phyloP scores from a whole-genome alignment of 2,888 invertebrate genomes.

The Lycia hirtaria region DNA sequence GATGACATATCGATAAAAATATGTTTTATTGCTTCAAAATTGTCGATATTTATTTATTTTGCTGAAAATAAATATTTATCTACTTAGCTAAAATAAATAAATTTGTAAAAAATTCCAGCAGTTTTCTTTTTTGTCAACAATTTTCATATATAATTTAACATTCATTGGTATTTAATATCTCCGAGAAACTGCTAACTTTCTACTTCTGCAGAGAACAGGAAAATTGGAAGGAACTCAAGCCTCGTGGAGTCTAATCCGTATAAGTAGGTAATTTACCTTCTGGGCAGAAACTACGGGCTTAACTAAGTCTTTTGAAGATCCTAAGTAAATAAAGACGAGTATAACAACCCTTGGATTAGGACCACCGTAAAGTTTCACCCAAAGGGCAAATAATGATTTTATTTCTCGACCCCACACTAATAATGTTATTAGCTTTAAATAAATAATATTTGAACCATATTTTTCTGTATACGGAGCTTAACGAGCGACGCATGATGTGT shows the following conservation, averaged over 20 bases:
- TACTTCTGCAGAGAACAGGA: neutral
- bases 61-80: no score
- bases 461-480: neutral
- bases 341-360: conserved; percentile 24
- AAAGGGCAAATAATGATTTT: conserved; percentile 21
- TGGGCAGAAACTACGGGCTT: conserved; percentile 19
- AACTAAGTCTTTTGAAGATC: conserved; percentile 29
- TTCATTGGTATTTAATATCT: neutral
- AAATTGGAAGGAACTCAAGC: neutral
- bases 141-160: neutral
- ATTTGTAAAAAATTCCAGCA: no score
- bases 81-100: no score
- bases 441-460: neutral
- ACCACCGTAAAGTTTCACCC: conserved; percentile 18
- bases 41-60: neutral
- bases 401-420: conserved; percentile 11
- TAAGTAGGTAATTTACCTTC: conserved; percentile 22
- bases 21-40: no score
- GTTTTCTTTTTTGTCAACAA: no score
- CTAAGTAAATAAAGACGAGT: conserved; percentile 32
- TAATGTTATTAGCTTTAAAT: neutral
- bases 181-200: neutral
- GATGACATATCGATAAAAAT: neutral
- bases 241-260: conserved; percentile 4
- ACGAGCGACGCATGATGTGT: neutral